These are phyloP conservation scores for Antheraea mylitta DNA, from an alignment of 1,140 invertebrate genomes.

Conservation along the genomic window DNA sequence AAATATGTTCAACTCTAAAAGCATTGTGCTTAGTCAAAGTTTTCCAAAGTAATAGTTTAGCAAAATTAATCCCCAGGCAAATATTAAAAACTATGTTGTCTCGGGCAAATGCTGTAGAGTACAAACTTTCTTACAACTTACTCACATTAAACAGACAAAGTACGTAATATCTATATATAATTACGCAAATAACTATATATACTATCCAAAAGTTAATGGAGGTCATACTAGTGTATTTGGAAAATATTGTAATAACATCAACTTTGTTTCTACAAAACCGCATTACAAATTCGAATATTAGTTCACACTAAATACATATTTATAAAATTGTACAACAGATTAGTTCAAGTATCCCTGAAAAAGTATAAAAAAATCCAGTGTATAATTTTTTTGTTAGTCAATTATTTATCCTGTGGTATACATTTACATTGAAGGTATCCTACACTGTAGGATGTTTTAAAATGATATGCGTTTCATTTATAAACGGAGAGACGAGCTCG, in stretches of 20 bases:
- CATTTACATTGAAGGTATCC: slow-evolving; percentile 24
- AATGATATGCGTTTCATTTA: slow-evolving; percentile 75
- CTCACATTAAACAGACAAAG: not conserved
- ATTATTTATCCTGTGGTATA: slow-evolving; percentile 23
- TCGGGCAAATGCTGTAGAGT: not conserved
- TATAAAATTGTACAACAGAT: not conserved
- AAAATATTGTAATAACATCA: slow-evolving; percentile 47
- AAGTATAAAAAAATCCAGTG: not conserved
- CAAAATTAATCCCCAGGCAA: not conserved
- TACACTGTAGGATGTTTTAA: slow-evolving; percentile 55
- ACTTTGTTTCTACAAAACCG: slow-evolving; percentile 38
- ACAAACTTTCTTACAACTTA: not conserved
- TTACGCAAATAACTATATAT: not conserved
- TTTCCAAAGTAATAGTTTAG: not conserved
- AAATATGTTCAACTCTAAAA: no score
- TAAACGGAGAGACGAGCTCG: slow-evolving; percentile 62
- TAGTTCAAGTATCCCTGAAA: not conserved
- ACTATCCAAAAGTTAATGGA: slow-evolving; percentile 31
- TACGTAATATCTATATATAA: not conserved
- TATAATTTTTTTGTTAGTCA: not conserved
- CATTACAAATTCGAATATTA: slow-evolving; percentile 34
- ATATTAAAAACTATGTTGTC: not conserved
- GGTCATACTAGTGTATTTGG: slow-evolving; percentile 23
- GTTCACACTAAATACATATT: slow-evolving; percentile 24
- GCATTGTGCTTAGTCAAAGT: not conserved